Evolutionary conservation across 2,113 vertebrate genomes (phyloP).

Genomic region (Emydocephalus ijimae): DNA sequence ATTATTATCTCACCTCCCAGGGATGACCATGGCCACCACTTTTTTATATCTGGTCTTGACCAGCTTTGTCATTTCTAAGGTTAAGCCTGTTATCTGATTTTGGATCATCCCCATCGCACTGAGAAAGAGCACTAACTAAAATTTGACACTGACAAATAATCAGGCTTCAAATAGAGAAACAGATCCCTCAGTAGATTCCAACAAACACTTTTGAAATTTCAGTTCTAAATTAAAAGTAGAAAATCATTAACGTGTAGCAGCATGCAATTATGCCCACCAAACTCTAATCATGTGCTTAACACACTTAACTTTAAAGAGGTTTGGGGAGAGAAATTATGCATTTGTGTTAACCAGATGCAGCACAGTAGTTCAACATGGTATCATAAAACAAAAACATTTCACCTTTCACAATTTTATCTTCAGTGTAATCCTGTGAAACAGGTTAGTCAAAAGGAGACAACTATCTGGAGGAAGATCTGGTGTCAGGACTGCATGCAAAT

Average conservation of each 20-base stretch:
- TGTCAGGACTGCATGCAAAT: not conserved
- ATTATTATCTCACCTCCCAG: not conserved
- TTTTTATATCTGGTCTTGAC: not conserved
- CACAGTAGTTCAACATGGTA: not conserved
- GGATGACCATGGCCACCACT: not conserved
- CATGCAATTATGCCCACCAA: not conserved
- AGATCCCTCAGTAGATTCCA: not conserved
- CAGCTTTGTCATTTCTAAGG: not conserved
- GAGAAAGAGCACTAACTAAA: not conserved
- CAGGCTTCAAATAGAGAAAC: not conserved
- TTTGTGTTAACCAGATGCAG: not conserved
- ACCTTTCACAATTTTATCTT: not conserved
- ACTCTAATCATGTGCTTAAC: too few relatives aligned
- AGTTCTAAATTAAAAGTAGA: not conserved
- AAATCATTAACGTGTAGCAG: not conserved
- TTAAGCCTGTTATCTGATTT: not conserved
- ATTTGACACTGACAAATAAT: not conserved
- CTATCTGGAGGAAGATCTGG: not conserved
- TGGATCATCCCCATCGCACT: not conserved
- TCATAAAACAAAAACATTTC: not conserved
- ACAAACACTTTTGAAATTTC: not conserved
- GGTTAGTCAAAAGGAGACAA: not conserved
- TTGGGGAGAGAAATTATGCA: not conserved
- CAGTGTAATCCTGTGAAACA: not conserved
- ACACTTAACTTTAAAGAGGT: not conserved